A percentile compares a stretch with the other conserved stretches of the same genome.
These are phyloP conservation scores for Otolemur crassicaudatus DNA, from an alignment of 2,797 vertebrate genomes.

Conservation along the genomic window DNA sequence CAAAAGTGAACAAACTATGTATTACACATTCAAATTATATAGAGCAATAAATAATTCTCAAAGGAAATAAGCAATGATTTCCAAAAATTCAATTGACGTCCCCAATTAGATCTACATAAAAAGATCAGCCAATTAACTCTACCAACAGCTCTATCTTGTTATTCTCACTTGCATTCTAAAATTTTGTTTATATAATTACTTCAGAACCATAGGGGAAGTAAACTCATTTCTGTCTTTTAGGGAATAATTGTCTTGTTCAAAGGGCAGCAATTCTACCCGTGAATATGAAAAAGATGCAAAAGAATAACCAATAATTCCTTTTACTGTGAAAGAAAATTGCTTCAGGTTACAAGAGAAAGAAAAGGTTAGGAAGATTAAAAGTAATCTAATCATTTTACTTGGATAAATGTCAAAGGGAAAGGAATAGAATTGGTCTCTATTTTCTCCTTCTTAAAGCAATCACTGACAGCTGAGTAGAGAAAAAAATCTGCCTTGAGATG, in stretches of 20 bases:
- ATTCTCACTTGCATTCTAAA: constrained; percentile 82
- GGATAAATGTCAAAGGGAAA: constrained; percentile 65
- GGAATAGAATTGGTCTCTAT: constrained; percentile 21
- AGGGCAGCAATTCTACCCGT: constrained; percentile 57
- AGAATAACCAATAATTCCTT: background rate
- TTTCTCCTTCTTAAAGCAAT: constrained; percentile 62
- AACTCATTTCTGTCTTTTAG: constrained; percentile 76
- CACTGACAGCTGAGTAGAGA: background rate
- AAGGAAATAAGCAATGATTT: constrained; percentile 83
- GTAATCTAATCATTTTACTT: constrained; percentile 68
- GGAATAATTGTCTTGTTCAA: constrained; percentile 69
- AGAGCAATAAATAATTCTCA: constrained; percentile 80
- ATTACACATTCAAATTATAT: constrained; percentile 73
- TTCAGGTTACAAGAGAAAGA: constrained; percentile 50
- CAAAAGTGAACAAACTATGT: constrained; percentile 75
- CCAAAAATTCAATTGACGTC: constrained; percentile 82
- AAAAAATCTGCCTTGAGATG: background rate
- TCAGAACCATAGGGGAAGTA: constrained; percentile 75
- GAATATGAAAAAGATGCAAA: constrained; percentile 54
- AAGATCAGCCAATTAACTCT: constrained; percentile 85
- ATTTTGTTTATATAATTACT: constrained; percentile 83
- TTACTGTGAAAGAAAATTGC: background rate
- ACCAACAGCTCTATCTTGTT: constrained; percentile 80
- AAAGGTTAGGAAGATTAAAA: constrained; percentile 73
- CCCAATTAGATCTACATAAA: constrained; percentile 84